These are phyloP conservation scores for Axea sp. DNA, from an alignment of 2,888 invertebrate genomes.

Conservation along the genomic window DNA sequence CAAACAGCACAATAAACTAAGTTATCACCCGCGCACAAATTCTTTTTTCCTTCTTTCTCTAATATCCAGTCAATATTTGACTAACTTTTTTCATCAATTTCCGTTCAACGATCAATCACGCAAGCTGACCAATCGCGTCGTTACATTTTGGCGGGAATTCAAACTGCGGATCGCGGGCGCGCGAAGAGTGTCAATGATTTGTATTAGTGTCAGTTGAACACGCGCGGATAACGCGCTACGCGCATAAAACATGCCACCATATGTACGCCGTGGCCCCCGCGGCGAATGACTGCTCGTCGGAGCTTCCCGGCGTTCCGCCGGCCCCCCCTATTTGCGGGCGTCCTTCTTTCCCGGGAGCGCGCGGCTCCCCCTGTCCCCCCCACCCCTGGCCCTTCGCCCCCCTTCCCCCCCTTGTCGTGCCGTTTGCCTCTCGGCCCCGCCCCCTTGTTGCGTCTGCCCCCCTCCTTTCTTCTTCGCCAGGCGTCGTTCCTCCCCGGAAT, in stretches of 20 bases:
- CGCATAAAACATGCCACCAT: constrained; percentile 7
- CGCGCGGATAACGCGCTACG: background rate
- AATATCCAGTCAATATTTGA: no score
- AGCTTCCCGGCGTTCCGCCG: constrained; percentile 55
- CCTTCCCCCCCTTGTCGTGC: no score
- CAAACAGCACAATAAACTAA: constrained; percentile 19
- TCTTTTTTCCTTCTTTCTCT: background rate
- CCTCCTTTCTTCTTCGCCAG: no score
- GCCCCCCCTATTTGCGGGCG: constrained; percentile 61
- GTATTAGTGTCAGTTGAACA: constrained; percentile 12
- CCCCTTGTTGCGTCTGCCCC: no score
- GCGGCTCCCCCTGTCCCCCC: constrained; percentile 36
- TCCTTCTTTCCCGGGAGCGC: constrained; percentile 22
- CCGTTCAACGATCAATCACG: background rate
- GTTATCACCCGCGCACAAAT: constrained; percentile 40
- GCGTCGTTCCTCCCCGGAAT: no score
- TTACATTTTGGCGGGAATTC: constrained; percentile 42
- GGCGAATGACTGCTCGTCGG: constrained; percentile 73
- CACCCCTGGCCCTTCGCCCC: constrained; percentile 27
- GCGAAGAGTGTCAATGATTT: constrained; percentile 5
- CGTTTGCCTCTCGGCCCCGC: no score
- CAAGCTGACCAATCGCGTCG: background rate
- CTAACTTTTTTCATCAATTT: no score
- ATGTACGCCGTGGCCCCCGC: constrained; percentile 69
- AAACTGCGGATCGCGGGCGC: constrained; percentile 2